Evolutionary conservation across 2,888 invertebrate species (phyloP), one percentile per base, ranked within the genome.

Genomic region (Drosophila greeni): DNA sequence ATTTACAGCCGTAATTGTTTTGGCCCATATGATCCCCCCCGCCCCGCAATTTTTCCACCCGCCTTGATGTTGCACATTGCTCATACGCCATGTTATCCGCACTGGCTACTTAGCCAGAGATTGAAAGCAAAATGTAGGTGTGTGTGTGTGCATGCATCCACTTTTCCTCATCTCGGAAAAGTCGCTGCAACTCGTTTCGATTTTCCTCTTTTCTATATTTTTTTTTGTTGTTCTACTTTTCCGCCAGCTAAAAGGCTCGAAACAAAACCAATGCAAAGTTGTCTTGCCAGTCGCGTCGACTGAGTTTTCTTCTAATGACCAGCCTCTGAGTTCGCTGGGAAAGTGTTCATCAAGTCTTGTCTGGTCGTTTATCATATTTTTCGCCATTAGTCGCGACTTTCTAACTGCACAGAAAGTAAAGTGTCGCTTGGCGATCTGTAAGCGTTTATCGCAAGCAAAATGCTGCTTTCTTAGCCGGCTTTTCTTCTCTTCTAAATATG

Each of bases 1-100:
- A 76, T 79, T 82, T 74, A 39, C 60, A 61, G 68, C 52, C 66
- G 65, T 82, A 85, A 85, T 84, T 83, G 82, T 82, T 84, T 74
- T 85, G 81, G 81, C 83, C 84, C 73, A 84, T 85, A 70, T 82
- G 81, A 72, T 48, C 39, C 51, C 49, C 20, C 57, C 49, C 5
- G 20, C 37, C 37, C 12, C 57, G 18, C 18, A 45, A 42, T 51
- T 36, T 36, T 42, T 42, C 56, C 61, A 33, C 31, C 20, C 42
- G 51, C 51, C 42, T 26, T 18, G 24, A 40, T 33, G 31, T 34
- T 68, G 72, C 65, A 77, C 65, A 75, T 82, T 82, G 83, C 78
- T 77, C 83, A 77, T 72, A 75, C 77, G 75, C 78, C 75, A 43
- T 64, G 73, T 81, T 81, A 56, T 65, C 67, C 55, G 40, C 53